phyloP scores from a whole-genome alignment of 2,797 vertebrate species.

The Poecilia gillii region DNA sequence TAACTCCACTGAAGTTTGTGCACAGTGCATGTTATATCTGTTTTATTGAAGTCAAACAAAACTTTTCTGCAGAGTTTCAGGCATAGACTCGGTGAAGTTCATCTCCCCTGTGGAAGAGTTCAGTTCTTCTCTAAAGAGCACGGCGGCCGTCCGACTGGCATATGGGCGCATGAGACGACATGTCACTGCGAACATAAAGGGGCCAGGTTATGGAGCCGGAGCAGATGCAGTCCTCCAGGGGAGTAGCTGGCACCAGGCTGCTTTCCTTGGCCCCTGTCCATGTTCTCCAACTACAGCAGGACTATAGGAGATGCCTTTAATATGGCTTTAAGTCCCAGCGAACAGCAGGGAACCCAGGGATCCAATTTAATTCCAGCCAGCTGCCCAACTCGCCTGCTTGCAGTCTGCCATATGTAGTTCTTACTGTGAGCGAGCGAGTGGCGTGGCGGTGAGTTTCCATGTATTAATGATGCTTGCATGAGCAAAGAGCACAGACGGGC shows the following conservation, averaged over 20 bases:
- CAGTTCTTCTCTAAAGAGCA: conserved; percentile 32
- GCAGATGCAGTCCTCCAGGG: conserved; percentile 79
- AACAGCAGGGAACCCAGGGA: conserved; percentile 77
- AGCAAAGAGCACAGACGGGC: conserved; percentile 4
- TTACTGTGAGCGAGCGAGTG: conserved; percentile 50
- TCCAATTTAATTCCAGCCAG: conserved; percentile 84
- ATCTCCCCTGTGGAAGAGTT: conserved; percentile 33
- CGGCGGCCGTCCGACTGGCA: conserved; percentile 45
- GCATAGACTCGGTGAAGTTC: conserved; percentile 54
- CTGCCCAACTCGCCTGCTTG: conserved; percentile 72
- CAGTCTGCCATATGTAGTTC: conserved; percentile 71
- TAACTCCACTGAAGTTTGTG: background rate
- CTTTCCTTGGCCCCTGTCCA: conserved; percentile 80
- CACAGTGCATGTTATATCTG: background rate
- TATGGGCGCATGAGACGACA: conserved; percentile 57
- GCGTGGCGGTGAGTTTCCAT: conserved; percentile 30
- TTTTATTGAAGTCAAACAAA: conserved; percentile 32
- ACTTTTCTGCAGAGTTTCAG: conserved; percentile 40
- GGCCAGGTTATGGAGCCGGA: conserved; percentile 58
- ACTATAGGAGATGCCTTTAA: conserved; percentile 81
- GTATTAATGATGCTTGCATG: conserved; percentile 46
- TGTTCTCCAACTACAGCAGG: conserved; percentile 72
- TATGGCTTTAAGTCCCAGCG: conserved; percentile 79
- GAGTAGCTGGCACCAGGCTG: conserved; percentile 76
- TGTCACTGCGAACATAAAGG: conserved; percentile 65